Evolutionary conservation across 2,113 vertebrate species (phyloP), one percentile per base, ranked within the genome.

Genomic region (Bujurquina vittata): DNA sequence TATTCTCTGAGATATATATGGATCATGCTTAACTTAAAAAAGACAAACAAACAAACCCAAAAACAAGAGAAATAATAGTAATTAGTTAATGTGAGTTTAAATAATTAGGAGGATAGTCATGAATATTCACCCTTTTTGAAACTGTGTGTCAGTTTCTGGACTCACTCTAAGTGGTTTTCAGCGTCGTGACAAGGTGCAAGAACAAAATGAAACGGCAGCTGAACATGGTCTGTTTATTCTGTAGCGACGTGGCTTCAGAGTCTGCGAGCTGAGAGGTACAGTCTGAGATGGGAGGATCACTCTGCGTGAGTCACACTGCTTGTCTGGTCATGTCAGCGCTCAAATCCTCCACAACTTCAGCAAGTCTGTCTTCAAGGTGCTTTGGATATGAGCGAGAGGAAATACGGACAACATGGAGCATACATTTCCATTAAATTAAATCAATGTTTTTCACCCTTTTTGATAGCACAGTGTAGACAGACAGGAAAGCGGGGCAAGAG

Each of bases 241-340:
- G 23, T 33, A 72, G 18, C 67, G 46, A 61, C 54, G 69, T 12
- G 29, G 52, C 69, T 72, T 33, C 57, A 59, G 37, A 80, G 84
- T 43, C 33, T 17, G 67, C 75, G 67, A 54, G 37, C 17, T 1
- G 31, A 59, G 77, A 75, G 55, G 40, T 55, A 11, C 26, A 74
- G 74, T 78, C 77, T 61, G 43, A 75, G 37, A 35, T 40, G 8
- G 60, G 87, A 78, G 52, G 58, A 75, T 78, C 22, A 6, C 22
- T 72, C 67, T 33, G 37, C 33, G 63, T 81, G 84, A 89, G 3
- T 89, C 83, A 77, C 3, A 4, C 7, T 7, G 49, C 83, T 74
- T 52, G 49, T 67, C 78, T 33, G 65, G 62, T 79, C 56, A n/a
- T 55, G 61, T 73, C 84, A 63, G 63, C 1, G 52, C 59, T 57